Percentiles rank a stretch among this genome's conserved stretches.
Conservation (phyloP, 2,888 invertebrate species). For the Isoperla grammatica region DNA sequence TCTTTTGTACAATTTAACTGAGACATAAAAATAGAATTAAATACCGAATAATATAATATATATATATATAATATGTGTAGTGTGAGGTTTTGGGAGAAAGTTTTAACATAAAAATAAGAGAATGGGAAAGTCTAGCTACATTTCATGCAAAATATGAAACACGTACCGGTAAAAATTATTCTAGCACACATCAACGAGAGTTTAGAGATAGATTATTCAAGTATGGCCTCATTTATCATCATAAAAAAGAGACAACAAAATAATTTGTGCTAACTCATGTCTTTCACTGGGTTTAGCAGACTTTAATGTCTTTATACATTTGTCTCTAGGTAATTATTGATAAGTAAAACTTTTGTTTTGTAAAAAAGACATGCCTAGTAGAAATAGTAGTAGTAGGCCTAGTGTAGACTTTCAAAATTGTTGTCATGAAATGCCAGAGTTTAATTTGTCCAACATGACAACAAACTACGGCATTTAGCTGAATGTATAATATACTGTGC, state of each 20-base stretch:
- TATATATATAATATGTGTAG: not conserved
- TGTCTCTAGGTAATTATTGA: no score
- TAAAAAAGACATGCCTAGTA: no score
- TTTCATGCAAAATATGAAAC: slow-evolving; percentile 20
- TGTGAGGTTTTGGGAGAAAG: not conserved
- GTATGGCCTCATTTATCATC: slow-evolving; percentile 22
- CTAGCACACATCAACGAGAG: no score
- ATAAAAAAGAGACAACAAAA: slow-evolving; percentile 26
- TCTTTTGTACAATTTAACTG: slow-evolving; percentile 34
- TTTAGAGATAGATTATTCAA: slow-evolving; percentile 26
- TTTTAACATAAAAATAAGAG: slow-evolving; percentile 1
- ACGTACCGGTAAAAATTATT: slow-evolving; percentile 4
- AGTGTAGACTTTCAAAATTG: no score
- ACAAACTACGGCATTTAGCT: no score
- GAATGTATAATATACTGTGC: no score
- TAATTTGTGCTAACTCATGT: slow-evolving; percentile 27
- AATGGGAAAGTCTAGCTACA: slow-evolving; percentile 5
- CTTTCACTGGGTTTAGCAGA: slow-evolving; percentile 7
- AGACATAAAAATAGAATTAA: slow-evolving; percentile 17
- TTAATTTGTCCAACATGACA: no score
- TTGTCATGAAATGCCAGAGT: no score
- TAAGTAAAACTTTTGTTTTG: no score
- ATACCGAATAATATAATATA: not conserved
- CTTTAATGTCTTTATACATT: no score
- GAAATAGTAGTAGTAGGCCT: no score